phyloP scores from a whole-genome alignment of 2,888 invertebrate species.

The Pycnomerus fuliginosus region DNA sequence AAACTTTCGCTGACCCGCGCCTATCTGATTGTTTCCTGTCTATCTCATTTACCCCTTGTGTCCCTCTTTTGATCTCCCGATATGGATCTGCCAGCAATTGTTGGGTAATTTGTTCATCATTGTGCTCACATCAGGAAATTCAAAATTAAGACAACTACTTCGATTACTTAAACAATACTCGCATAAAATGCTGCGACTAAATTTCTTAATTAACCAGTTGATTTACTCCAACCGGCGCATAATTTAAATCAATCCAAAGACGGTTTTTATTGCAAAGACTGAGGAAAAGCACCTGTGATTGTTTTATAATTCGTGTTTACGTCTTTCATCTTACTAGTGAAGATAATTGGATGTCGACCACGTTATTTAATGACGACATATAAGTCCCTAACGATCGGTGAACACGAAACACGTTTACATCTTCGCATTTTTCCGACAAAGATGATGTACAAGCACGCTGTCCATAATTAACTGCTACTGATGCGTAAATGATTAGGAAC shows the following conservation, averaged over 20 bases:
- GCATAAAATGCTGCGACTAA: too few species aligned
- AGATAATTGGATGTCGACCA: conserved; percentile 40
- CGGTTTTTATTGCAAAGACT: conserved; percentile 7
- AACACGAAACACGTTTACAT: conserved; percentile 35
- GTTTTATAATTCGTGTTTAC: conserved; percentile 39
- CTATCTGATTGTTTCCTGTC: conserved; percentile 50
- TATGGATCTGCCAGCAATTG: too few species aligned
- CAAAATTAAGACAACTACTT: too few species aligned
- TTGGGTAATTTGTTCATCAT: too few species aligned
- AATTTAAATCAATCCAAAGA: too few species aligned
- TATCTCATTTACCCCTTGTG: conserved; percentile 25
- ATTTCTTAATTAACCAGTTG: too few species aligned
- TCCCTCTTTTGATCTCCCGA: too few species aligned
- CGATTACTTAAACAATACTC: too few species aligned
- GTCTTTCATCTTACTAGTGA: conserved; percentile 33
- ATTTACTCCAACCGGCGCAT: too few species aligned
- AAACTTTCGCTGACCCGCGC: conserved; percentile 52
- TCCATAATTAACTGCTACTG: conserved; percentile 40
- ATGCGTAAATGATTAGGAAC: conserved; percentile 43
- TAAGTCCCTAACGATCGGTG: conserved; percentile 39
- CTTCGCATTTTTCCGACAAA: conserved; percentile 19
- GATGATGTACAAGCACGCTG: conserved; percentile 19
- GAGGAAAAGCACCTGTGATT: conserved; percentile 28
- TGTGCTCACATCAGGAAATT: too few species aligned
- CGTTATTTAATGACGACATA: conserved; percentile 39